Evolutionary conservation across 2,113 vertebrate species (phyloP).

Genomic region (Osmerus mordax): DNA sequence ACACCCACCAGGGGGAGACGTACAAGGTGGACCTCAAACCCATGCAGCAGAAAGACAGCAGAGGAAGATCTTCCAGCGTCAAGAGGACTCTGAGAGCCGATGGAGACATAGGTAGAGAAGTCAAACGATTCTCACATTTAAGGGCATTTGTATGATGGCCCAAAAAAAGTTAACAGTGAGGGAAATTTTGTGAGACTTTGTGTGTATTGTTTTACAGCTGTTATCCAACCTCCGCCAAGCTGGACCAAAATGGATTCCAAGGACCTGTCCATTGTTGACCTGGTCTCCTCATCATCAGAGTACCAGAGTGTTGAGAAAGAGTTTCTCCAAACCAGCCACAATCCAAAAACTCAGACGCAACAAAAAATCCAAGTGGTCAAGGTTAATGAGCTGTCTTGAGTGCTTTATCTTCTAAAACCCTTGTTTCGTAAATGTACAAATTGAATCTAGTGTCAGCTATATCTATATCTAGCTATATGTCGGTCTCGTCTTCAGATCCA

Average conservation of each 20-base stretch:
- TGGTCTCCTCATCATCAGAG: conserved; percentile 34
- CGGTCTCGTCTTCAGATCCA: conserved; percentile 38
- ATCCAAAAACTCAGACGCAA: background rate
- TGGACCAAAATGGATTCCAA: conserved; percentile 49
- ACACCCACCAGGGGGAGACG: conserved; percentile 18
- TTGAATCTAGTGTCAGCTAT: background rate
- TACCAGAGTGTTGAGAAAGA: conserved; percentile 40
- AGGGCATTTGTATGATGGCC: background rate
- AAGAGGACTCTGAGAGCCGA: conserved; percentile 41
- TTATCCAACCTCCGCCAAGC: conserved; percentile 47
- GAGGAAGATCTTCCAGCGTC: conserved; percentile 23
- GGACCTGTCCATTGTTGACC: conserved; percentile 24
- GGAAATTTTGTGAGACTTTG: background rate
- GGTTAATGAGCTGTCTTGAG: conserved; percentile 27
- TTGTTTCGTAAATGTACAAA: background rate
- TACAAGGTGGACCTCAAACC: conserved; percentile 40
- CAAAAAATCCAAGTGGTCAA: conserved; percentile 37
- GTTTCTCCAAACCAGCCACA: conserved; percentile 37
- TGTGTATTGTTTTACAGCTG: conserved; percentile 33
- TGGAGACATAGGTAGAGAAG: conserved; percentile 44
- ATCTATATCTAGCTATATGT: background rate
- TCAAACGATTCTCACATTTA: background rate
- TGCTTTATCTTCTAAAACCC: background rate
- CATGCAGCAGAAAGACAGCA: conserved; percentile 36
- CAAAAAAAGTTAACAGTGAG: background rate